Percentiles rank a stretch among this genome's conserved stretches.
Evolutionary conservation across 2,888 invertebrate species (phyloP).

Genomic region (Pollenia labialis): DNA sequence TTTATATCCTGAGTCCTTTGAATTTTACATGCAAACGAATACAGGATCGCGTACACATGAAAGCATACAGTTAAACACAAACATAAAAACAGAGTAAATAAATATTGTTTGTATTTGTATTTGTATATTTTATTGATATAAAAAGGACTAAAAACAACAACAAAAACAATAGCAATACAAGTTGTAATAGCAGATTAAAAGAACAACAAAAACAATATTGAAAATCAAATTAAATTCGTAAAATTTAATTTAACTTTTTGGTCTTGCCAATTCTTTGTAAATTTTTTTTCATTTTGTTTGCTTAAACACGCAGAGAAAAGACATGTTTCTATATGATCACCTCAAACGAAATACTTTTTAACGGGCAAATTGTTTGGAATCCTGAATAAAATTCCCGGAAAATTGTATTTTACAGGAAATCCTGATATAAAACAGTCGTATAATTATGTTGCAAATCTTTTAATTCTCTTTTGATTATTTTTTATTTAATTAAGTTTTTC

Average conservation of each 20-base stretch:
- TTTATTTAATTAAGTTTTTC: too few species aligned
- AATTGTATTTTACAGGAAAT: too few species aligned
- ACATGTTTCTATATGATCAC: too few species aligned
- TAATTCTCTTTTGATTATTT: too few species aligned
- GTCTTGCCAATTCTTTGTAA: not conserved
- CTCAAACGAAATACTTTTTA: too few species aligned
- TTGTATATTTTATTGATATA: conserved; percentile 43
- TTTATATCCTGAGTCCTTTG: conserved; percentile 63
- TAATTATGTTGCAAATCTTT: too few species aligned
- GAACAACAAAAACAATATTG: conserved; percentile 28
- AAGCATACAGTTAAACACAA: conserved; percentile 13
- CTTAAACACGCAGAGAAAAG: too few species aligned
- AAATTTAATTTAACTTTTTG: conserved; percentile 26
- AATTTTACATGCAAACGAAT: conserved; percentile 16
- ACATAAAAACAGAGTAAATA: not conserved
- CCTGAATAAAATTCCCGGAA: too few species aligned
- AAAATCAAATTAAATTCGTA: conserved; percentile 38
- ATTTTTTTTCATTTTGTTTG: not conserved
- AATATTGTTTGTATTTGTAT: not conserved
- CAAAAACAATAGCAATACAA: not conserved
- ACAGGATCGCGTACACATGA: not conserved
- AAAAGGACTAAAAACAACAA: conserved; percentile 14
- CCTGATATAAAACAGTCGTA: too few species aligned
- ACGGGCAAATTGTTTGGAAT: too few species aligned
- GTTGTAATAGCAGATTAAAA: not conserved